Conservation (phyloP, 2,888 invertebrate species). For the Abrostola tripartita region DNA sequence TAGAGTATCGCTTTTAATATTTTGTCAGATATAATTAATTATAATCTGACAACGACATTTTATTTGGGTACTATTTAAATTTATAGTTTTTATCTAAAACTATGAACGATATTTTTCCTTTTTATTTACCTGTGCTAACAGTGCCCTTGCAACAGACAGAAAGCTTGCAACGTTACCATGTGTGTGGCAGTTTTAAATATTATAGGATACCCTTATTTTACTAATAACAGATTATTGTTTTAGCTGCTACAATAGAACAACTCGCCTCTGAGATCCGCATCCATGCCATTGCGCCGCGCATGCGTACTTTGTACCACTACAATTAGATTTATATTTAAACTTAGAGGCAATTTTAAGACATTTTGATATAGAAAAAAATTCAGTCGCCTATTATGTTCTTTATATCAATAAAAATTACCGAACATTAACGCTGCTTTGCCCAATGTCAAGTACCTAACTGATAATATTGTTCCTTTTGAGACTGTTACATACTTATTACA, state of each 20-base stretch:
- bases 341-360: slow-evolving; percentile 66
- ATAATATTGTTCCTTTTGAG: too few species aligned
- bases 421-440: neutral
- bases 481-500: neutral
- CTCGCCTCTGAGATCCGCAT: slow-evolving; percentile 90
- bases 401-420: slow-evolving; percentile 33
- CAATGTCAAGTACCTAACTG: too few species aligned
- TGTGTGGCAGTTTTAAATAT: slow-evolving; percentile 5
- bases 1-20: neutral
- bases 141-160: slow-evolving; percentile 10
- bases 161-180: slow-evolving; percentile 2
- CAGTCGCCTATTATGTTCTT: slow-evolving; percentile 51
- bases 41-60: too few species aligned
- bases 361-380: slow-evolving; percentile 66
- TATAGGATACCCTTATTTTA: slow-evolving; percentile 44
- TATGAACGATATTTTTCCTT: neutral
- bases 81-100: neutral
- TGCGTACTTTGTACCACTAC: slow-evolving; percentile 71
- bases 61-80: neutral
- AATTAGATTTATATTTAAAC: slow-evolving; percentile 63
- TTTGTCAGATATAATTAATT: neutral
- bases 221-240: slow-evolving; percentile 80
- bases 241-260: slow-evolving; percentile 95
- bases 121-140: neutral
- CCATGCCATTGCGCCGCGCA: slow-evolving; percentile 79